Base-by-base conservation (phyloP, 2,113 vertebrate genomes). In the Phaethornis superciliosus region DNA sequence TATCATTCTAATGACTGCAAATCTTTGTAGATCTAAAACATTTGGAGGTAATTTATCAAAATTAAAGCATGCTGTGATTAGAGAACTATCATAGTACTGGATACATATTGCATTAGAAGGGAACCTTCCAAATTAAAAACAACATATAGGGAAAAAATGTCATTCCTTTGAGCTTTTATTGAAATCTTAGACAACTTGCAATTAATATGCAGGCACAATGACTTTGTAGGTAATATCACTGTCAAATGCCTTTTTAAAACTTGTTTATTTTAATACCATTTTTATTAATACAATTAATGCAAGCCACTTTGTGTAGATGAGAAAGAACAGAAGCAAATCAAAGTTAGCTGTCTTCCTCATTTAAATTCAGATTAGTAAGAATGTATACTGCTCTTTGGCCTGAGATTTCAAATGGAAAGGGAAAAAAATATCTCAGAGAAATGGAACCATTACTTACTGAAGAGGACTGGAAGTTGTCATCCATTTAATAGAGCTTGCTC, bases 241-340 rank as follows among this genome's bases (percentile, higher is more conserved):
- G 67, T 80, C 87, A 95, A 54, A 51, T 88, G 67, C n/a, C 58
- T 95, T 90, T 58, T 92, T 52, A 93, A 95, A 96, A 86, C 52
- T 74, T 81, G 44, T 70, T 76, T 86, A 92, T 94, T 97, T 97
- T 95, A 97, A 97, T 97, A 74, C 68, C 81, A 94, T 95, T 96
- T 92, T 96, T 97, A 97, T 96, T 97, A 97, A 93, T 91, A 89
- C 93, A 79, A 97, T 97, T 96, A 97, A 97, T 96, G 82, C 72
- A 92, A 96, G 88, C 30, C 76, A 81, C 42, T 95, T 51, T 85
- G 82, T 64, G 62, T 96, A 58, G 64, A 79, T 70, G 24, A 58
- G 81, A 94, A 96, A 70, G 49, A 92, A 89, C 19, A 94, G 70
- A 96, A 67, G 32, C 54, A 96, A 97, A 96, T 97, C 95, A 93